Base-by-base conservation (phyloP, 2,888 invertebrate genomes). In the Boloria selene region DNA sequence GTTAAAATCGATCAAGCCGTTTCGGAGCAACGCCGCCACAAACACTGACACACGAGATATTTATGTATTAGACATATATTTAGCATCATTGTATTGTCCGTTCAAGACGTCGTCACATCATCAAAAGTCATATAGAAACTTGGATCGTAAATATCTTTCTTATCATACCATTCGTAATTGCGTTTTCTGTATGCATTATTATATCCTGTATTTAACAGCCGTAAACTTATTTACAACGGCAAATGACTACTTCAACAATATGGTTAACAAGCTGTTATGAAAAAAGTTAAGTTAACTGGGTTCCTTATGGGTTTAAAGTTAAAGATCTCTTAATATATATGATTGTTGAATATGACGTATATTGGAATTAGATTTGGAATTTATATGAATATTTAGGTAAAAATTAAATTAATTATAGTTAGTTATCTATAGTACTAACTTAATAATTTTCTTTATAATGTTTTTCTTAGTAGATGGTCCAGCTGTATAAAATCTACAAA, bases 151-250 rank as follows among this genome's bases (percentile, higher is more conserved):
- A 49, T 26, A 54, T 54, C 31, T 44, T 4, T 5, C n/a, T 13
- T 18, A 59, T 59, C 47, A 47, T 47, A 45, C n/a, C n/a, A n/a
- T 31, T 42, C 38, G 42, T 54, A 38, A 54, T 54, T 54, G 38
- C 54, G 13, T 31, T 54, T 38, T 42, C 16, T 47, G n/a, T 31
- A 13, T 18, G 47, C 26, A 31, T 10, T 47, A 58, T 58, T 31
- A 45, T 58, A 56, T 50, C 49, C 59, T 55, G 55, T 64, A 63
- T 60, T 67, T 67, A 63, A 63, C 59, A 31, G 54, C 31, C 45
- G 63, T 67, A 67, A 67, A 67, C 16, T 26, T 60, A 63, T 67
- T 67, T 63, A 63, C 67, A 49, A 54, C 67, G 59, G 17, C 49
- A 54, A 54, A 61, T 54, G 59, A 49, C 54, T 49, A 52, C 59